Evolutionary conservation across 2,113 vertebrate species (phyloP), one percentile per base, ranked within the genome.

Genomic region (Malurus alboscapulatus): DNA sequence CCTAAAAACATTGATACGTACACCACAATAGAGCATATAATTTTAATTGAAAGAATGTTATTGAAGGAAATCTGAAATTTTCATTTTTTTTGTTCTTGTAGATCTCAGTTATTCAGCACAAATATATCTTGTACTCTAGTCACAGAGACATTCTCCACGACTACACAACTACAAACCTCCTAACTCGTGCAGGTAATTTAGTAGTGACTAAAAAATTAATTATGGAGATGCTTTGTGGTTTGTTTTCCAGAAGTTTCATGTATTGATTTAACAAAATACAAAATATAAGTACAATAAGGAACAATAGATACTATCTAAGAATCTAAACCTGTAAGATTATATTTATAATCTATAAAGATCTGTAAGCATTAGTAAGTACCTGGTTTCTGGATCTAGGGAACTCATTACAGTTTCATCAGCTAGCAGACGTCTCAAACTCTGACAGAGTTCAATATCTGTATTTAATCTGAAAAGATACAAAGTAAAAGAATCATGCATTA

Each of bases 361-460:
- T 48, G 5, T 24, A 92, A 74, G 44, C 17, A 75, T 72, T 51
- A 55, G 1, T 50, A 92, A 71, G 29, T 97, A 99, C 99, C 98
- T 99, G 74, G 99, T 99, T 96, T 99, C 98, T 44, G 98, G 97
- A 95, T 99, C 99, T 77, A 99, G 96, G 69, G 98, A 98, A 69
- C 96, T 97, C 96, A 98, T 40, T 38, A 98, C 68, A 10, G 97
- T 96, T 45, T 99, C 95, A 95, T 98, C 97, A 78, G 98, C 95
- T 67, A 99, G 92, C 74, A 99, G 88, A 77, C 95, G 96, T 92
- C 98, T 98, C 73, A 99, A 97, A 96, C 99, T 99, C 73, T 98
- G 98, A 94, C 98, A 99, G 18, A 99, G 95, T 29, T 99, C 98
- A 82, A 99, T 98, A 96, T 99, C 98, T 40, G 99, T 99, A 97